A percentile compares a stretch with the other conserved stretches of the same genome.
These are phyloP conservation scores for Aphyosemion australe DNA, from an alignment of 2,113 vertebrate species.

Conservation along the genomic window DNA sequence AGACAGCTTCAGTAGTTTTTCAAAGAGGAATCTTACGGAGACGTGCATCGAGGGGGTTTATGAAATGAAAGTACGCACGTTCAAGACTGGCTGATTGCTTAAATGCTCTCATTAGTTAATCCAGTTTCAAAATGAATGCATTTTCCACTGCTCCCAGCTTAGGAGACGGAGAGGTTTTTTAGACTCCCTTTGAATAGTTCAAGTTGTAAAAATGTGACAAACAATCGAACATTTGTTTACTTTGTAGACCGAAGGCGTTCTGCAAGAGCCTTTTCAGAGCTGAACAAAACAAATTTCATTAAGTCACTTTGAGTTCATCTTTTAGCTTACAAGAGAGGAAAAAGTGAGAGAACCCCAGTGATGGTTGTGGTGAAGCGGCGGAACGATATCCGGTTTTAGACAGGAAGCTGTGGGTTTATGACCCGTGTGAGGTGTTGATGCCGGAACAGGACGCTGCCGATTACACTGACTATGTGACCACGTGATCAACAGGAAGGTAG, in stretches of 20 bases:
- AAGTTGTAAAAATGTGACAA: background rate
- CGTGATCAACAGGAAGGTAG: conserved; percentile 6
- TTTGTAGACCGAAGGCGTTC: no score
- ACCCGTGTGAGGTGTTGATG: conserved; percentile 20
- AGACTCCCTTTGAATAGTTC: background rate
- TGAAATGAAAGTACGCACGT: background rate
- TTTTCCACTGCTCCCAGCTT: conserved; percentile 3
- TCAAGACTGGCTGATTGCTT: conserved; percentile 1
- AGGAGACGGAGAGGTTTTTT: background rate
- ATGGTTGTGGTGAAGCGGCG: background rate
- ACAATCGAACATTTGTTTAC: no score
- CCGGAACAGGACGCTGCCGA: conserved; percentile 21
- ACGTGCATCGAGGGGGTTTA: background rate
- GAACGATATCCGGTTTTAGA: conserved; percentile 11
- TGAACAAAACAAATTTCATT: no score
- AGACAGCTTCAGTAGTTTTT: conserved; percentile 35
- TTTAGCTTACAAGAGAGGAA: no score
- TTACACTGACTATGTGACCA: background rate
- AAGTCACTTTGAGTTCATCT: no score
- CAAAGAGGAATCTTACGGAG: conserved; percentile 18
- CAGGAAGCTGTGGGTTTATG: conserved; percentile 36
- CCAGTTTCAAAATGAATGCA: conserved; percentile 36
- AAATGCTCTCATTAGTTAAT: conserved; percentile 16
- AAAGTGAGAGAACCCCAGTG: background rate
- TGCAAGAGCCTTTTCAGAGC: no score